Base-by-base conservation (phyloP, 1,140 invertebrate species). In the Odontomachus brunneus region DNA sequence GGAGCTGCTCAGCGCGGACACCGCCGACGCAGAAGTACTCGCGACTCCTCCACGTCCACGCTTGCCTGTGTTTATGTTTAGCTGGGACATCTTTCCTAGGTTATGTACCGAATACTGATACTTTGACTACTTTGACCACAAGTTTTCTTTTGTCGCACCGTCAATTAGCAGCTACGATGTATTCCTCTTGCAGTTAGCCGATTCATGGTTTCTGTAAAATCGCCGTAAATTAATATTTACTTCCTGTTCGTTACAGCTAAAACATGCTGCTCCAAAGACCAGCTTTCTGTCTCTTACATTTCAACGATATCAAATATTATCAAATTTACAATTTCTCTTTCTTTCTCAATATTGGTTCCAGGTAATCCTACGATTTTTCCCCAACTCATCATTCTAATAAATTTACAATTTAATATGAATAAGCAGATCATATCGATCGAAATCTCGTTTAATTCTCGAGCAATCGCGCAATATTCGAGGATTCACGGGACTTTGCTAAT, bases 1-100 rank as follows among this genome's bases (percentile, higher is more conserved):
- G 48, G 97, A 97, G 53, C 92, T 94, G 73, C 90, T 94, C 19
- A 94, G 85, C 4, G 94, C 90, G 12, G 94, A 92, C 29, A 94
- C 93, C 1, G 93, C 89, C 53, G 93, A 92, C 9, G 93, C 89
- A 7, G 94, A 94, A 26, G 92, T 93, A 75, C 93, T 93, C 17
- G 92, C 89, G 67, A 93, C 92, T 66, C 93, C 92, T 85, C 93
- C 90, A 3, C 38, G 38, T 71, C 94, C 93, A 84, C 93, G 90
- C 86, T 94, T 94, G 73, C 93, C 92, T 26, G 91, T 91, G 73
- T 89, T 94, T 87, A 93, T 91, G 67, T 91, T 94, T 84, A 94
- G 67, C 78, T 94, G 94, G 26, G 94, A 94, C 93, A 94, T 94
- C 24, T 84, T 90, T 86, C 44, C 53, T 62, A 76, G 60, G 71